Evolutionary conservation across 2,888 invertebrate species (phyloP), one percentile per base, ranked within the genome.

Genomic region (Smittia sp.): DNA sequence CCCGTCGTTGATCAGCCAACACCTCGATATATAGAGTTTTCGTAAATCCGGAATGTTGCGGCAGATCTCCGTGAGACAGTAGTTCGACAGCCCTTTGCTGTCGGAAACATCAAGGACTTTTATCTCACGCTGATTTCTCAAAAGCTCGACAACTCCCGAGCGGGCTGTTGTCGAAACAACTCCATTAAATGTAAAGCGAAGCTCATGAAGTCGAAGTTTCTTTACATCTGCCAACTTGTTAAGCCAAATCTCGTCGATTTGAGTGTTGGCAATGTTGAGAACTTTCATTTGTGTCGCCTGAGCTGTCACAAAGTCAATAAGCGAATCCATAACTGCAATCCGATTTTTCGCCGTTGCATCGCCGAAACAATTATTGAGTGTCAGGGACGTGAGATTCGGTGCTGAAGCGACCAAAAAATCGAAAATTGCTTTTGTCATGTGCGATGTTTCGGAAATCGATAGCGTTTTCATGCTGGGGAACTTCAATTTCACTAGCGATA

Each of bases 1-100:
- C 2, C 32, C 72, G 38, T 72, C 72, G 62, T 72, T 72, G 4
- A 72, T 72, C n/a, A 72, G n/a, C 72, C 72, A 72, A 24, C 72
- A 72, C 20, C 22, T 32, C 3, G 9, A 62, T 6, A 72, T n/a
- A 11, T 58, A 62, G 4, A 72, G 24, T 18, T 39, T 24, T 13
- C 38, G 58, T 20, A 72, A 62, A 1, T 22, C 20, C 1, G 7
- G 58, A 18, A 72, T 72, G 22, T 62, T 20, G 15, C 32, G 25
- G n/a, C 72, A 72, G n/a, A 72, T 72, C 22, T 72, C 72, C 18
- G 62, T 72, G 24, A 72, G 25, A 62, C 72, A 72, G n/a, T 58
- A 72, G 18, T 72, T 72, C 18, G 72, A 62, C 9, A 72, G 22
- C 9, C 72, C 62, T 39, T 72, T 72, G 22, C 62, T 62, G 6